phyloP scores from a whole-genome alignment of 2,113 vertebrate species.

The Clupea harengus region DNA sequence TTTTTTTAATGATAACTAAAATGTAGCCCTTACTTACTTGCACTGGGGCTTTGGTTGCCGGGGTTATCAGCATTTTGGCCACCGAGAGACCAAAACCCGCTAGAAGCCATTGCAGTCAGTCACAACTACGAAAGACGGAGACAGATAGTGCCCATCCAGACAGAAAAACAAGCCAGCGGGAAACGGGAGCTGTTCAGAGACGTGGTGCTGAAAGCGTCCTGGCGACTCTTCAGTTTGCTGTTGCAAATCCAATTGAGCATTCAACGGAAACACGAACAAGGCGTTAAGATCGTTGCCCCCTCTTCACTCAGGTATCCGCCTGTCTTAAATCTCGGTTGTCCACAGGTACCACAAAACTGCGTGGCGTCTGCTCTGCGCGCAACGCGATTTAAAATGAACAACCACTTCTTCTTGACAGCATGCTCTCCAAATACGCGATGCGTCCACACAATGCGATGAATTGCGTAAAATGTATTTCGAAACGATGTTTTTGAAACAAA shows the following conservation, averaged over 20 bases:
- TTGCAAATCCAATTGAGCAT: slow-evolving; percentile 49
- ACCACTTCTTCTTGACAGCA: slow-evolving; percentile 26
- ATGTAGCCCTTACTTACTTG: slow-evolving; percentile 72
- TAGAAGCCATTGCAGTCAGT: slow-evolving; percentile 80
- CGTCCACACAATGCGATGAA: background rate
- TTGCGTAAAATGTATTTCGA: background rate
- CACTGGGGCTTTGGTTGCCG: slow-evolving; percentile 77
- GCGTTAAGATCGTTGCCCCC: slow-evolving; percentile 20
- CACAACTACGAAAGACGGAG: slow-evolving; percentile 57
- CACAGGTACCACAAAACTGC: slow-evolving; percentile 55
- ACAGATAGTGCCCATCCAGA: slow-evolving; percentile 68
- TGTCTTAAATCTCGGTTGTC: slow-evolving; percentile 37
- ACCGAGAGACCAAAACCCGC: slow-evolving; percentile 88
- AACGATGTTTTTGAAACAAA: background rate
- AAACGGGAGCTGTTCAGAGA: slow-evolving; percentile 57
- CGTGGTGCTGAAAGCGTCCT: slow-evolving; percentile 58
- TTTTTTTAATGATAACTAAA: background rate
- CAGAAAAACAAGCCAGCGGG: slow-evolving; percentile 29
- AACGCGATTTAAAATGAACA: background rate
- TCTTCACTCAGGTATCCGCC: slow-evolving; percentile 17
- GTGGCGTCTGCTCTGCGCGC: slow-evolving; percentile 21
- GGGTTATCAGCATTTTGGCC: slow-evolving; percentile 77
- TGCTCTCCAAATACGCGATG: background rate
- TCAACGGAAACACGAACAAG: slow-evolving; percentile 31
- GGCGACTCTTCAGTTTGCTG: slow-evolving; percentile 38